A percentile compares a stretch with the other conserved stretches of the same genome.
phyloP scores from a whole-genome alignment of 1,140 invertebrate species.

The Pinna nobilis region DNA sequence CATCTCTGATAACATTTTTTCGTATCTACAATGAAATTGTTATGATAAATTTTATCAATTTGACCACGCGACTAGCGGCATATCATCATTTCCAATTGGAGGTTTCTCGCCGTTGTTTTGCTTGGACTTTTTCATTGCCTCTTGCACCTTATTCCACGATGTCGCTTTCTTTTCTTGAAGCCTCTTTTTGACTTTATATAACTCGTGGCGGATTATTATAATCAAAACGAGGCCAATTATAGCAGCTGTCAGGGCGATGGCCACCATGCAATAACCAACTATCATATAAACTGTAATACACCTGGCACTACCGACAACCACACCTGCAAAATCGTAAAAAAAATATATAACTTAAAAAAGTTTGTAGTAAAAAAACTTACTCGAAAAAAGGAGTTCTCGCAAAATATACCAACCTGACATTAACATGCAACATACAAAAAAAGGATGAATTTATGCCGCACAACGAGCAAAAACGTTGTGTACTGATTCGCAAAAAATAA shows the following conservation, averaged over 20 bases:
- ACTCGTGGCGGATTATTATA: constrained; percentile 11
- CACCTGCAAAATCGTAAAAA: constrained; percentile 19
- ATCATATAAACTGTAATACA: constrained; percentile 24
- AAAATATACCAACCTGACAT: too few relatives aligned
- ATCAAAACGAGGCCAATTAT: constrained; percentile 22
- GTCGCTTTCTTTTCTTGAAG: constrained; percentile 14
- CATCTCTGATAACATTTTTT: not conserved
- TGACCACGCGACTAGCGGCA: not conserved
- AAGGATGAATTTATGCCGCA: too few relatives aligned
- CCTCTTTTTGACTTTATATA: not conserved
- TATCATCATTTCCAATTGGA: not conserved
- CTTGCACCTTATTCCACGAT: constrained; percentile 9
- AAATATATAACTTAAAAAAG: not conserved
- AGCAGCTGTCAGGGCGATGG: constrained; percentile 11
- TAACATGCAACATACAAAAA: too few relatives aligned
- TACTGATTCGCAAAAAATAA: too few relatives aligned
- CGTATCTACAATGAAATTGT: not conserved
- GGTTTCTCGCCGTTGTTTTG: not conserved
- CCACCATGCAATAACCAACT: not conserved
- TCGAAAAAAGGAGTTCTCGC: too few relatives aligned
- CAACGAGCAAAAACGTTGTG: too few relatives aligned
- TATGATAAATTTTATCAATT: not conserved
- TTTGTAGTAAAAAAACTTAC: too few relatives aligned
- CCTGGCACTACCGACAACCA: constrained; percentile 11
- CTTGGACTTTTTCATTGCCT: constrained; percentile 15